phyloP scores from a whole-genome alignment of 2,113 vertebrate genomes.

The Clarias gariepinus region DNA sequence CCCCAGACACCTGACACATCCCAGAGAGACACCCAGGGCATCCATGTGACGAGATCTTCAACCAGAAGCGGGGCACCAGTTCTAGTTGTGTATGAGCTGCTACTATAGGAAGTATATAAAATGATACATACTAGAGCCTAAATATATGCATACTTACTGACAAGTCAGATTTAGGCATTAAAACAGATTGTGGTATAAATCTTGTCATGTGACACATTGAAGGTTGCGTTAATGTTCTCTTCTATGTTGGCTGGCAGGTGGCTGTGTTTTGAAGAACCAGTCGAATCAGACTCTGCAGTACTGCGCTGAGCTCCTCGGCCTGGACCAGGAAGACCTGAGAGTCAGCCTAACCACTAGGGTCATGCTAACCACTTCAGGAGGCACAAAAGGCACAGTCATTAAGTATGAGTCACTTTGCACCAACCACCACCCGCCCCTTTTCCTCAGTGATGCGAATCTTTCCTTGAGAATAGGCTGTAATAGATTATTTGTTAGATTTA shows the following conservation, averaged over 20 bases:
- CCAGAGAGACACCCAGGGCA: too few species aligned
- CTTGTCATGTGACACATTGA: not conserved
- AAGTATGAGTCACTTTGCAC: slow-evolving; percentile 79
- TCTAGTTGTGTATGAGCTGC: not conserved
- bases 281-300: slow-evolving; percentile 81
- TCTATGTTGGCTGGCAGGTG: slow-evolving; percentile 74
- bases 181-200: not conserved
- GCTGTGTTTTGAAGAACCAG: slow-evolving; percentile 85
- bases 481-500: not conserved
- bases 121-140: not conserved
- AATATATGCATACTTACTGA: not conserved
- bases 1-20: too few species aligned
- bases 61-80: too few species aligned
- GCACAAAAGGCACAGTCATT: slow-evolving; percentile 98
- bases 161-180: not conserved
- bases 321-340: slow-evolving; percentile 89
- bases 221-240: not conserved
- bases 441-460: not conserved
- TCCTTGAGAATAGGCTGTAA: not conserved
- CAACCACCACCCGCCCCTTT: too few species aligned
- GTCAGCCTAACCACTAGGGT: slow-evolving; percentile 92
- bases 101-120: not conserved
- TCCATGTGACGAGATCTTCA: too few species aligned
- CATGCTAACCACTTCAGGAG: slow-evolving; percentile 98
- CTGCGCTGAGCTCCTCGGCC: slow-evolving; percentile 88